Conservation (phyloP, 2,888 invertebrate species). For the Metellina segmentata region DNA sequence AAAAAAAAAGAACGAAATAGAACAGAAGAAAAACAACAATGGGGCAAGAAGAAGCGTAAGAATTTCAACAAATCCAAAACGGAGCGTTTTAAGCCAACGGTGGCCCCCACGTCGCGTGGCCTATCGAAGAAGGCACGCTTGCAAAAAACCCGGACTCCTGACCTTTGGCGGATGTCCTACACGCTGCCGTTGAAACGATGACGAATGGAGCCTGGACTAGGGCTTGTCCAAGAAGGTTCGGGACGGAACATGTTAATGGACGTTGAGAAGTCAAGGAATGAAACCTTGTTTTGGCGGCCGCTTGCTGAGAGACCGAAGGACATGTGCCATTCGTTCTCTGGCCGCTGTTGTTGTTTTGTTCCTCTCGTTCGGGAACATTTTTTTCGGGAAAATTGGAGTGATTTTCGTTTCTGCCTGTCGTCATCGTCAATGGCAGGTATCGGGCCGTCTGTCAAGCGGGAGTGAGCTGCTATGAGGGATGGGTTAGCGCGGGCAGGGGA, state of each 20-base stretch:
- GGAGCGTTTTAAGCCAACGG: conserved; percentile 25
- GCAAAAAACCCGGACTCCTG: conserved; percentile 11
- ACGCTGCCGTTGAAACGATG: conserved; percentile 72
- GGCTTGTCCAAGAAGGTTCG: not conserved
- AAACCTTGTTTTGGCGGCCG: conserved; percentile 62
- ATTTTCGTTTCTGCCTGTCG: not conserved
- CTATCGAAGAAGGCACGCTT: conserved; percentile 13
- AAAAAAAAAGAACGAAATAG: conserved; percentile 22
- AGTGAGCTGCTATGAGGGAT: too few species aligned
- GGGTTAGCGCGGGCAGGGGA: not conserved
- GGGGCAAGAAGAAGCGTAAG: conserved; percentile 3
- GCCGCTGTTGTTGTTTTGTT: conserved; percentile 17
- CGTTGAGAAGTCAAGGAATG: conserved; percentile 39
- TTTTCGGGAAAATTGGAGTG: not conserved
- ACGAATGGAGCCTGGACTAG: conserved; percentile 61
- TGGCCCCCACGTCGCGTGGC: conserved; percentile 69
- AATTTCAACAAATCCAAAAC: conserved; percentile 65
- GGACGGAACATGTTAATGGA: conserved; percentile 56
- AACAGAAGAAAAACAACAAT: conserved; percentile 9
- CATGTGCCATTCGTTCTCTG: conserved; percentile 20
- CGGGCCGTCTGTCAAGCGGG: too few species aligned
- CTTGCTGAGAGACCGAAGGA: conserved; percentile 65
- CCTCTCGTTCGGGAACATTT: not conserved
- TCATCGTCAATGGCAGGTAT: not conserved
- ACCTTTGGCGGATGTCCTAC: conserved; percentile 62